Percentiles rank a stretch among this genome's conserved stretches.
Conservation (phyloP, 2,888 invertebrate species). For the Drosophila borborema region DNA sequence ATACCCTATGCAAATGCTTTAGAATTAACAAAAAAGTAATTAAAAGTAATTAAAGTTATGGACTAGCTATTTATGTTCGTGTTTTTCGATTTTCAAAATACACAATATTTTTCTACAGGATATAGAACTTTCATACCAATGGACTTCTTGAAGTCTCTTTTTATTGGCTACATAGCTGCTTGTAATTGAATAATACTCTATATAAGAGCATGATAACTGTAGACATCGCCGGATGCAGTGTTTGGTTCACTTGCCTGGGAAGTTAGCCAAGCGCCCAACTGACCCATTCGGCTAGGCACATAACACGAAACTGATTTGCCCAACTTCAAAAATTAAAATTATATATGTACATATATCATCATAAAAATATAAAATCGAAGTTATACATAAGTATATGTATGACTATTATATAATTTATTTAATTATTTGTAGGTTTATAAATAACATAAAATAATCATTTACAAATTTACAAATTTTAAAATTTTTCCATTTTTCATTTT, state of each 20-base stretch:
- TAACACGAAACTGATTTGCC: not conserved
- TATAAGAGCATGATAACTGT: not conserved
- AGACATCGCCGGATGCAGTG: not conserved
- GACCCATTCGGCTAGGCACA: slow-evolving; percentile 23
- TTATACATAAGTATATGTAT: too few species aligned
- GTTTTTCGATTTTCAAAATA: too few species aligned
- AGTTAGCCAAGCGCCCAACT: slow-evolving; percentile 23
- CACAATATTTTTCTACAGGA: too few species aligned
- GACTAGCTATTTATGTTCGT: not conserved
- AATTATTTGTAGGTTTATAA: too few species aligned
- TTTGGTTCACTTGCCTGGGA: slow-evolving; percentile 45
- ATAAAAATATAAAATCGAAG: not conserved
- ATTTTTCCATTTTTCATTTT: too few species aligned
- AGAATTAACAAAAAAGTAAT: not conserved
- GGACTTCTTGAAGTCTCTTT: not conserved
- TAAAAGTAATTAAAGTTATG: not conserved
- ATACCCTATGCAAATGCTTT: not conserved
- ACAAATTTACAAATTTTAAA: too few species aligned
- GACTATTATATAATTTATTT: not conserved
- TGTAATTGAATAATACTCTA: not conserved
- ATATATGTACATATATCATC: not conserved
- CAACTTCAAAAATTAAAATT: not conserved
- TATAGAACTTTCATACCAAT: not conserved
- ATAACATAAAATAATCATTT: too few species aligned
- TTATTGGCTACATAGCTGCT: not conserved